Evolutionary conservation across 64 coral and sea anemone genomes (phyloP), one percentile per base, ranked within the genome.

Genomic region (Hydrozoanthus tunicans): DNA sequence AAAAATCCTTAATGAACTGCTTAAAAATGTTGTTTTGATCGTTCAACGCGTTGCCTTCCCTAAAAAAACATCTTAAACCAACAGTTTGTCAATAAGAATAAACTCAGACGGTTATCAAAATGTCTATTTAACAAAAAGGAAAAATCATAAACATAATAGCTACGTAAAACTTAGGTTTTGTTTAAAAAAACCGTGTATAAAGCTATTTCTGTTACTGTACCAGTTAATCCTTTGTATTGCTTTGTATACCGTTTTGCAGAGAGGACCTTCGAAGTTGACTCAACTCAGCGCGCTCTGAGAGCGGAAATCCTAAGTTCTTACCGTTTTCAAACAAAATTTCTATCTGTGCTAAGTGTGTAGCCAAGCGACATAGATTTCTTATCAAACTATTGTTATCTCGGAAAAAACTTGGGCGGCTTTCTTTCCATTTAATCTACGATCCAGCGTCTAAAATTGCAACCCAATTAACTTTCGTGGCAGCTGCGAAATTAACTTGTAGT

Each of bases 311-410:
- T 52, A 7, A 13, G 9, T 52, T 9, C 27, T 76, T 76, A 1
- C 9, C 5, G 55, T 14, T 5, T 64, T 26, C 0, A 51, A 51
- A 11, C 7, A 8, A 59, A 82, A 14, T 58, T 51, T 23, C 25
- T 3, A 13, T 20, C 55, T 61, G 53, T 8, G 6, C 3, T 32
- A 20, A 81, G 59, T 12, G 17, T n/a, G 54, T 61, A 82, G 43
- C 13, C 60, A 82, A 63, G 15, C 80, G 11, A 64, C 11, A 13
- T 82, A 64, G 13, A 64, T 82, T 52, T 52, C 80, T 53, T 82
- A 82, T 82, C 80, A 82, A 82, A 82, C 7, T 82, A 82, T 65
- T 65, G 60, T 64, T 82, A 82, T 82, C 61, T 82, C 77, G 4
- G 59, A 52, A 10, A 82, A 82, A 82, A 56, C 58, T 59, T 62